Evolutionary conservation across 2,797 vertebrate genomes (phyloP).

Genomic region (Tragelaphus eurycerus): DNA sequence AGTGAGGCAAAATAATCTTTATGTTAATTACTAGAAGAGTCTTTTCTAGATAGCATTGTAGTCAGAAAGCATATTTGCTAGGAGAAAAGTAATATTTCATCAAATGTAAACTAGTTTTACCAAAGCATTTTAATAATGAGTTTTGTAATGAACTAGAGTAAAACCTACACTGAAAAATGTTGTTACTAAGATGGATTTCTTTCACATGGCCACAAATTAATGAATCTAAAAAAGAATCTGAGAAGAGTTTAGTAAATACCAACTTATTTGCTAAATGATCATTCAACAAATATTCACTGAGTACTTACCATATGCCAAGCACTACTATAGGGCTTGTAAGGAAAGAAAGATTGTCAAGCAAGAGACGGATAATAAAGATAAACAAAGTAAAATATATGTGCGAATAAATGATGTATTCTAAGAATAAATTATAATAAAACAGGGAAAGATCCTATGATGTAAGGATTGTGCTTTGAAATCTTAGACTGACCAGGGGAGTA

Average conservation of each 20-base stretch:
- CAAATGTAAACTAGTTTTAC: not conserved
- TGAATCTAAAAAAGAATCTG: not conserved
- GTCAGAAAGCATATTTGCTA: not conserved
- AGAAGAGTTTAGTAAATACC: not conserved
- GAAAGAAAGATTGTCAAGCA: not conserved
- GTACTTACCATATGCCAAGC: not conserved
- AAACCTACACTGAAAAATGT: not conserved
- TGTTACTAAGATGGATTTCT: not conserved
- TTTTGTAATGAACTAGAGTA: not conserved
- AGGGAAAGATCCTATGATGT: not conserved
- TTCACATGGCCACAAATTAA: not conserved
- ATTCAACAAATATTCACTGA: not conserved
- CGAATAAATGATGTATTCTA: not conserved
- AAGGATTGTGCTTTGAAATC: not conserved
- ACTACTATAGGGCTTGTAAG: not conserved
- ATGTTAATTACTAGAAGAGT: not conserved
- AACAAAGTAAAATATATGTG: not conserved
- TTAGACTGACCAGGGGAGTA: not conserved
- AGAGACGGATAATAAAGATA: not conserved
- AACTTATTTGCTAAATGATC: conserved; percentile 9
- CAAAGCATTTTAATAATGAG: not conserved
- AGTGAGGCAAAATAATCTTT: not conserved
- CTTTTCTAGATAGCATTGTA: not conserved
- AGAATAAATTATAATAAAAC: not conserved
- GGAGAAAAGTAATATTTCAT: not conserved